phyloP scores from a whole-genome alignment of 2,888 invertebrate genomes.

The Anarsia innoxiella region DNA sequence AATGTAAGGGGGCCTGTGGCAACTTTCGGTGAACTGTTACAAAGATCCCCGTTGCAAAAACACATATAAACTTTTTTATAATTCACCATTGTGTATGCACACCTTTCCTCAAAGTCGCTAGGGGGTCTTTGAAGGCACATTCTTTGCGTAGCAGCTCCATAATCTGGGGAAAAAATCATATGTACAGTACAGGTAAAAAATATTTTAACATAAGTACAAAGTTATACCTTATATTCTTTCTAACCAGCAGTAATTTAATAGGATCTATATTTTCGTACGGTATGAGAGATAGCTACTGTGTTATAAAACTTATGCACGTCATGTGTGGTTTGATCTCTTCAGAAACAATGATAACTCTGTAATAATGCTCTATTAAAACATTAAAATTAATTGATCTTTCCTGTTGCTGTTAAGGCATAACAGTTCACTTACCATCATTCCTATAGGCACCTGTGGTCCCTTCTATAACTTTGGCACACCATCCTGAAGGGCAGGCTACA shows the following conservation, averaged over 20 bases:
- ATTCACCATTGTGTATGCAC: slow-evolving; percentile 89
- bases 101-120: slow-evolving; percentile 91
- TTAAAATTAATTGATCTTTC: too few species aligned
- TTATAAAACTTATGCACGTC: too few species aligned
- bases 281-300: too few species aligned
- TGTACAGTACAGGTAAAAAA: too few species aligned
- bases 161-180: slow-evolving; percentile 77
- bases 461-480: slow-evolving; percentile 94
- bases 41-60: slow-evolving; percentile 92
- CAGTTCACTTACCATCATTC: slow-evolving; percentile 84
- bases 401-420: too few species aligned
- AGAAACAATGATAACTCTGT: too few species aligned
- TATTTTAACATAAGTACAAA: too few species aligned
- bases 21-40: slow-evolving; percentile 74
- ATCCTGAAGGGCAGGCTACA: slow-evolving; percentile 90
- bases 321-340: too few species aligned
- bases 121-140: slow-evolving; percentile 91
- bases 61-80: slow-evolving; percentile 91
- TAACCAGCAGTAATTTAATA: too few species aligned
- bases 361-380: too few species aligned
- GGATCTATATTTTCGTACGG: too few species aligned
- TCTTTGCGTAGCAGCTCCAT: slow-evolving; percentile 90
- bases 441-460: slow-evolving; percentile 82
- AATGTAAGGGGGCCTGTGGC: slow-evolving; percentile 26
- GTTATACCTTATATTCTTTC: too few species aligned